These are phyloP conservation scores for Neodiprion virginianus DNA, from an alignment of 1,140 invertebrate species.

Conservation along the genomic window DNA sequence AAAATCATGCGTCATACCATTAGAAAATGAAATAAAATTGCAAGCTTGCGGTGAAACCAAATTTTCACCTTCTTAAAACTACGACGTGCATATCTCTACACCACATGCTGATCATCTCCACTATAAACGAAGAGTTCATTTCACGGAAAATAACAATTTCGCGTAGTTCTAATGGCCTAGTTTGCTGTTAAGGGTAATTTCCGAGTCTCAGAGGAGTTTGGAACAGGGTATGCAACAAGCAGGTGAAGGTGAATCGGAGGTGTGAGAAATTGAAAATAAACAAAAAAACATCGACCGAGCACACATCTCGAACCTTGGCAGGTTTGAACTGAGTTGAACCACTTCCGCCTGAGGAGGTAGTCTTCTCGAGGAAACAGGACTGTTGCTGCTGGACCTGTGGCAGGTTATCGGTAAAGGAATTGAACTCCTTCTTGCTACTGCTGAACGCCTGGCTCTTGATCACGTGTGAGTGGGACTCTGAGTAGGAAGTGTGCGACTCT, in stretches of 20 bases:
- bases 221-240: background rate
- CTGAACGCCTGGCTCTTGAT: constrained; percentile 51
- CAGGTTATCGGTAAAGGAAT: constrained; percentile 21
- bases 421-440: constrained; percentile 43
- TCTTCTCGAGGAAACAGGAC: constrained; percentile 50
- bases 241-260: background rate
- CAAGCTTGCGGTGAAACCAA: too few relatives aligned
- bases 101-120: constrained; percentile 6
- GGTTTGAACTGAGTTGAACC: constrained; percentile 35
- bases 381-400: constrained; percentile 45
- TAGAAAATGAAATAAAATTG: too few relatives aligned
- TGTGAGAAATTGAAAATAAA: background rate
- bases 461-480: constrained; percentile 38
- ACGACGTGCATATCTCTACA: background rate
- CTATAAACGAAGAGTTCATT: background rate
- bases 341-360: constrained; percentile 31
- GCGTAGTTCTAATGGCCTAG: too few relatives aligned
- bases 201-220: background rate
- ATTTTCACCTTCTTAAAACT: too few relatives aligned
- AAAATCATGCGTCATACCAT: constrained; percentile 3
- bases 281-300: background rate
- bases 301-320: constrained; percentile 51
- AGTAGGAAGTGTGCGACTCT: constrained; percentile 43
- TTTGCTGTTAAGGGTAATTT: background rate
- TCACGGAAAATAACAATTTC: background rate